Evolutionary conservation across 2,113 vertebrate genomes (phyloP).

Genomic region (Lota lota): DNA sequence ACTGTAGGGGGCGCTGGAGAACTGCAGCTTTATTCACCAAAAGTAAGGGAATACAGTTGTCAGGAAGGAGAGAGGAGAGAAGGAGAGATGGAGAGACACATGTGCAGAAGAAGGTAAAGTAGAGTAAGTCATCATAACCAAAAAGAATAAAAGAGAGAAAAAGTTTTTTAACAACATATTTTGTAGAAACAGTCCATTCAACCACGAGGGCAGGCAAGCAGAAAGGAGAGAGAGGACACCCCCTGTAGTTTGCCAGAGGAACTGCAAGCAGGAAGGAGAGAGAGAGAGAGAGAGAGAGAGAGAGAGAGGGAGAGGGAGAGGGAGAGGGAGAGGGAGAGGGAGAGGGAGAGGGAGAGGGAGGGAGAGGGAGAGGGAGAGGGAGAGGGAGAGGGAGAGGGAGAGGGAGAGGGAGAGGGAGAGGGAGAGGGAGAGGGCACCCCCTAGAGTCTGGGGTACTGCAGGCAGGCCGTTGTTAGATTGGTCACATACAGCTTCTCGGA

Average conservation of each 20-base stretch:
- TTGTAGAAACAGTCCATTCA: slow-evolving; percentile 51
- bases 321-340: slow-evolving; percentile 19
- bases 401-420: slow-evolving; percentile 15
- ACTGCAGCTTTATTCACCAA: slow-evolving; percentile 72
- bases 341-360: slow-evolving; percentile 4
- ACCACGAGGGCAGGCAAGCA: slow-evolving; percentile 51
- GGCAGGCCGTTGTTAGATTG: slow-evolving; percentile 51
- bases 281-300: slow-evolving; percentile 31
- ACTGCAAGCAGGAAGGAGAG: neutral
- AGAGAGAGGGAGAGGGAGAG: too few species aligned
- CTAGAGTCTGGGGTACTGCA: slow-evolving; percentile 58
- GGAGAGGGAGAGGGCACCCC: slow-evolving; percentile 34
- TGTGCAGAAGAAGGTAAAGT: slow-evolving; percentile 6
- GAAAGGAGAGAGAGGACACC: neutral
- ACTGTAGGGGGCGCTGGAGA: slow-evolving; percentile 67
- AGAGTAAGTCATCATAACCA: slow-evolving; percentile 30
- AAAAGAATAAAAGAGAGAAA: slow-evolving; percentile 18
- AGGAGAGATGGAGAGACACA: slow-evolving; percentile 18
- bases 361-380: too few species aligned
- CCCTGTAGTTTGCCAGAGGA: neutral
- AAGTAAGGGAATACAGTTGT: slow-evolving; percentile 62
- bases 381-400: slow-evolving; percentile 34
- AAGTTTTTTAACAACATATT: slow-evolving; percentile 57
- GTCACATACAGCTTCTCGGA: slow-evolving; percentile 25
- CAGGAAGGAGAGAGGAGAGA: slow-evolving; percentile 31